Evolutionary conservation across 2,113 vertebrate genomes (phyloP).

Genomic region (Microcebus lehilahytsara): DNA sequence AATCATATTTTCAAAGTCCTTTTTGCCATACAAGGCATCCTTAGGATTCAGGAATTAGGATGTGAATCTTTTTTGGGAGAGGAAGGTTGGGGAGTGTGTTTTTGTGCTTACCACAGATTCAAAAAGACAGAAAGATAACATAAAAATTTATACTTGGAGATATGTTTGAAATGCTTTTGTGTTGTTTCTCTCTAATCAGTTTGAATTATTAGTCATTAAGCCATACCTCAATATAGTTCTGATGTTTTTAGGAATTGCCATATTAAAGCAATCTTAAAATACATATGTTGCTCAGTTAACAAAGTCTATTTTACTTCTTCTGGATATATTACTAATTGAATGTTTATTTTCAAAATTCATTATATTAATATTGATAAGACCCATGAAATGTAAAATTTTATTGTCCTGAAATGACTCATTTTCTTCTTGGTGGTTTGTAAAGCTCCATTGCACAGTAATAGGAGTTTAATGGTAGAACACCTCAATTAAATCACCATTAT

Average conservation of each 20-base stretch:
- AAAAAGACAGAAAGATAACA: not conserved
- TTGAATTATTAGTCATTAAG: not conserved
- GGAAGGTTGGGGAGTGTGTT: not conserved
- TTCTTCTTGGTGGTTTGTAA: constrained; percentile 72
- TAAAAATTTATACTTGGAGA: not conserved
- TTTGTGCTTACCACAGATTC: not conserved
- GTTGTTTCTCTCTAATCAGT: not conserved
- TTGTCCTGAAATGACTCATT: constrained; percentile 66
- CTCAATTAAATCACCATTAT: constrained; percentile 71
- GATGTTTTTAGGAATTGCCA: not conserved
- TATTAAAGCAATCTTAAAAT: not conserved
- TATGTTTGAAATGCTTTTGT: not conserved
- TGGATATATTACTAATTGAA: constrained; percentile 60
- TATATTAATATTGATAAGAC: constrained; percentile 59
- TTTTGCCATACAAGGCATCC: not conserved
- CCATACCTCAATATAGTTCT: not conserved
- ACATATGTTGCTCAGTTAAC: not conserved
- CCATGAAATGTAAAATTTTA: constrained; percentile 38
- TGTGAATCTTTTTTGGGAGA: not conserved
- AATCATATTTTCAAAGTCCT: not conserved
- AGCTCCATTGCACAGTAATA: constrained; percentile 78
- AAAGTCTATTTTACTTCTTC: constrained; percentile 30
- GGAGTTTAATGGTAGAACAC: constrained; percentile 72
- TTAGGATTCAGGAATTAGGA: not conserved
- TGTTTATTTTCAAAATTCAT: constrained; percentile 74